Evolutionary conservation across 2,797 vertebrate species (phyloP), one percentile per base, ranked within the genome.

Genomic region (Peromyscus attwateri): DNA sequence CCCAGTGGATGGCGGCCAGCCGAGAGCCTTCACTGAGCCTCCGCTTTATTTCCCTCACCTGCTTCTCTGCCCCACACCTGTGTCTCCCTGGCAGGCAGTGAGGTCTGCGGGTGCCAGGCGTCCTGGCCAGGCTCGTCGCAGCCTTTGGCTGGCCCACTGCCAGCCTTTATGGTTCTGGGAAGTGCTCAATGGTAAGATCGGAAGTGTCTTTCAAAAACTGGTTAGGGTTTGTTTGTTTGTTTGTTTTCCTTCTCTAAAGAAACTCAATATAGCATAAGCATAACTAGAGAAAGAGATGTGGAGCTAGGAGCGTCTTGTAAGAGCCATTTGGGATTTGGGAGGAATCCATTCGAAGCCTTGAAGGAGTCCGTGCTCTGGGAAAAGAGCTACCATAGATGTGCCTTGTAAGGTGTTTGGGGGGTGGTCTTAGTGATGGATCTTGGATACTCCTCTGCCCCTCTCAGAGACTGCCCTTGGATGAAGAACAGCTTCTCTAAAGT

Each of bases 31-130:
- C 95, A 93, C 92, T 89, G 0, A 34, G 73, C 95, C 97, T 94
- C 96, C n/a, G 16, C 97, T 98, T 98, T 98, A 98, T 98, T 98
- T 98, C 97, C 96, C 98, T 98, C 99, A 99, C 98, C 98, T 99
- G 99, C 98, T 98, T 97, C 98, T 98, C 94, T 95, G 97, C 93
- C 96, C 97, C 97, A 98, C 98, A 98, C 98, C 98, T 99, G 98
- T 98, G 98, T 98, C 98, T 98, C 98, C 98, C 96, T 99, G 98
- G 98, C 98, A 98, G 97, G 97, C 98, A 88, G 96, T 27, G 90
- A 98, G 96, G 98, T 93, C 94, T 68, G 96, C 90, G 96, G 96
- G 64, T 97, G 98, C 98, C 98, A 98, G 98, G 37, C 75, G 10
- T 37, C 55, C 77, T 97, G 96, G 95, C 98, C 87, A 70, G 97